These are phyloP conservation scores for Micromys minutus DNA, from an alignment of 2,113 vertebrate species.

Conservation along the genomic window DNA sequence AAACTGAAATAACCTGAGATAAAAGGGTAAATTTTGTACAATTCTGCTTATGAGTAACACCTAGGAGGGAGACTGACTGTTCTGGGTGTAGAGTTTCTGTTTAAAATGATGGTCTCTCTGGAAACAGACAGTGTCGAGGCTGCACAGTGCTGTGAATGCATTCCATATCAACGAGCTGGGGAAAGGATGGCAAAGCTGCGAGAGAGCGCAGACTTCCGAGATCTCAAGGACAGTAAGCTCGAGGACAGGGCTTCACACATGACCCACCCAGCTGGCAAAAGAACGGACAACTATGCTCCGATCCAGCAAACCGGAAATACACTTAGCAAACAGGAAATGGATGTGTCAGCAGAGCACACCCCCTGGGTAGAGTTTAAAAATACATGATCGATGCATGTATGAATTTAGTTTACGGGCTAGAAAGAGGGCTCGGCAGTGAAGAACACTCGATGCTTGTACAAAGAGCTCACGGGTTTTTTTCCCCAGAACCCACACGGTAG, in stretches of 20 bases:
- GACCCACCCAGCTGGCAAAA: not conserved
- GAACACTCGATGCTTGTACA: not conserved
- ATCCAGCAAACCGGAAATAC: not conserved
- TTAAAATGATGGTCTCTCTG: not conserved
- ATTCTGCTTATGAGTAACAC: not conserved
- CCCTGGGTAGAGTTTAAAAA: not conserved
- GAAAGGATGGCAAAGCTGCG: not conserved
- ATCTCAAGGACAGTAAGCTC: too few species aligned
- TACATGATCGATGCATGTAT: too few species aligned
- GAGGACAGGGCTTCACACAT: rapidly evolving
- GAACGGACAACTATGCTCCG: not conserved
- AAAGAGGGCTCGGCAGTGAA: not conserved
- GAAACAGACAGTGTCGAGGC: not conserved
- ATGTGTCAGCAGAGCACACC: not conserved
- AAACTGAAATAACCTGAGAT: not conserved
- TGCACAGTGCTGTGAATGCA: not conserved
- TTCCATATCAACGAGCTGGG: not conserved
- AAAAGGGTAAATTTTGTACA: not conserved
- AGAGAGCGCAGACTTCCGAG: not conserved
- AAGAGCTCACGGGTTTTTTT: not conserved
- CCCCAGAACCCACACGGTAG: not conserved
- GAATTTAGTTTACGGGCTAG: not conserved
- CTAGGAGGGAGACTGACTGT: not conserved
- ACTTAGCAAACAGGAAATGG: not conserved
- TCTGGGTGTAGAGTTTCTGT: not conserved